phyloP scores from a whole-genome alignment of 2,888 invertebrate genomes.

The Ferdinandea cuprea region DNA sequence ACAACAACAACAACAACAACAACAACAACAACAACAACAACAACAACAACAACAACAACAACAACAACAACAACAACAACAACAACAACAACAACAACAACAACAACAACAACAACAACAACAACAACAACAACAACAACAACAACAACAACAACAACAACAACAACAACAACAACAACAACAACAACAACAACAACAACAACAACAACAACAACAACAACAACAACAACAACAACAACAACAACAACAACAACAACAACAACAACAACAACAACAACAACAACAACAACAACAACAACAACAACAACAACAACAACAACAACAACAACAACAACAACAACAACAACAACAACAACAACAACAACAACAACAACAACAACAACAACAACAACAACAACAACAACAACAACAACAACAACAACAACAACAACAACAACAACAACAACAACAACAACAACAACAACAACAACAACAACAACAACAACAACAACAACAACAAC shows the following conservation, averaged over 20 bases:
- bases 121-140: conserved; percentile 1
- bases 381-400: conserved; percentile 3
- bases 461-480: conserved; percentile 2
- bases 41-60: conserved; percentile 2
- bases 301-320: conserved; percentile 1
- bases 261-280: conserved; percentile 3
- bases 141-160: conserved; percentile 3
- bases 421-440: conserved; percentile 1
- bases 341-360: conserved; percentile 2
- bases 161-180: conserved; percentile 2
- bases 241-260: conserved; percentile 1
- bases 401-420: conserved; percentile 2
- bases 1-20: conserved; percentile 1
- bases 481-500: conserved; percentile 1
- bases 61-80: conserved; percentile 1
- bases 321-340: conserved; percentile 3
- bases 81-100: conserved; percentile 3
- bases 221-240: conserved; percentile 2
- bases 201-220: conserved; percentile 3
- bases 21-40: conserved; percentile 3
- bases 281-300: conserved; percentile 2
- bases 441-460: conserved; percentile 3
- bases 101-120: conserved; percentile 2
- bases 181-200: conserved; percentile 1
- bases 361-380: conserved; percentile 1